Evolutionary conservation across 2,888 invertebrate genomes (phyloP).

Genomic region (Caenorhabditis uteleia): DNA sequence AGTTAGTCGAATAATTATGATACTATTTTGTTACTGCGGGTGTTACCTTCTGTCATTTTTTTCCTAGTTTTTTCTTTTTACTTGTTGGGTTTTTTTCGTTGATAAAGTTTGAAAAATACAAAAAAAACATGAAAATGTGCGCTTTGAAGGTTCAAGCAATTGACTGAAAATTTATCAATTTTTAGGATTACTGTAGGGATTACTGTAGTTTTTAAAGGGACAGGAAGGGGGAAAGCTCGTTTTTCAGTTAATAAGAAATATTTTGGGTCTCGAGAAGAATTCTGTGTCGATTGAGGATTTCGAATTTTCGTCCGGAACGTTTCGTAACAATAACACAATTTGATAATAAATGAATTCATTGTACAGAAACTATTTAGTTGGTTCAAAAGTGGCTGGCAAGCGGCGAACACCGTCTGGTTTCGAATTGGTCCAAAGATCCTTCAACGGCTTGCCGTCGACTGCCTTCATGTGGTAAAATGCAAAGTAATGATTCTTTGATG

Average conservation of each 20-base stretch:
- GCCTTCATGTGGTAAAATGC: slow-evolving; percentile 30
- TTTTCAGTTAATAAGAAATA: too few species aligned
- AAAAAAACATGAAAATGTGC: too few species aligned
- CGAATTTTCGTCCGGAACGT: slow-evolving; percentile 1
- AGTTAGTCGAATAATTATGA: slow-evolving; percentile 1
- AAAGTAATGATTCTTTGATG: slow-evolving; percentile 23
- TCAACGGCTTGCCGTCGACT: slow-evolving; percentile 14
- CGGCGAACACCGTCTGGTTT: slow-evolving; percentile 32
- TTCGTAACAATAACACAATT: too few species aligned
- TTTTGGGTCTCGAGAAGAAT: too few species aligned
- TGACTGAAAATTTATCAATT: too few species aligned
- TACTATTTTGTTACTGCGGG: slow-evolving; percentile 1
- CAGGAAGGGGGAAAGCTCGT: not conserved
- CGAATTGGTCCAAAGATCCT: slow-evolving; percentile 23
- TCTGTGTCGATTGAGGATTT: slow-evolving; percentile 6
- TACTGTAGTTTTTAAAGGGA: too few species aligned
- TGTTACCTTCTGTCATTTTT: slow-evolving; percentile 2
- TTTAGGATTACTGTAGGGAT: too few species aligned
- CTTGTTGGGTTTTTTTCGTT: not conserved
- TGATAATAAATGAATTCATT: too few species aligned
- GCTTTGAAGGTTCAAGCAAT: too few species aligned
- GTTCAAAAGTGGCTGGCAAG: slow-evolving; percentile 16
- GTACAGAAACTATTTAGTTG: too few species aligned
- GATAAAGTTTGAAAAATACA: not conserved
- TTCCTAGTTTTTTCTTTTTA: not conserved